Evolutionary conservation across 1,140 invertebrate genomes (phyloP), one percentile per base, ranked within the genome.

Genomic region (Linepithema humile): DNA sequence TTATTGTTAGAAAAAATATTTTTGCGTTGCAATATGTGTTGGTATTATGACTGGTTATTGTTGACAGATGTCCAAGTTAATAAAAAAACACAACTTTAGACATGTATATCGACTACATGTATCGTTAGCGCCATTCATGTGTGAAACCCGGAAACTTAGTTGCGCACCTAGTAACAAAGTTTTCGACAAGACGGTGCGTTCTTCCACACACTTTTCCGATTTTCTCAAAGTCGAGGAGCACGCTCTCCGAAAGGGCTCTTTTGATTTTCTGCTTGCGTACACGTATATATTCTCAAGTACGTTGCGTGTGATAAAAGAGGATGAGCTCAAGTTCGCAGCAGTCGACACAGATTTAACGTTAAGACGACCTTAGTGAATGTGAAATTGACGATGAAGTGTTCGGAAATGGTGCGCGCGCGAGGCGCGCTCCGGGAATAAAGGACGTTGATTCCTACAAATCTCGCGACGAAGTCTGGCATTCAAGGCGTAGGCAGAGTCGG

Each of bases 391-490:
- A 80, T 43, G 64, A 43, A 70, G 38, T 10, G 48, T 57, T 70
- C 3, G 20, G 10, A 48, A 62, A 73, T 17, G 23, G 23, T n/a
- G 62, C n/a, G 40, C 57, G 59, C 15, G 38, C n/a, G 3, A 10
- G 5, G 35, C 55, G 32, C 2, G 23, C 2, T 29, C 2, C 7
- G 38, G 29, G 62, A 3, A 75, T 77, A 75, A 75, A 55, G 23
- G 60, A 77, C 48, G 73, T 55, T 82, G 70, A 82, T 72, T 74
- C 23, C 38, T 45, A 43, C 83, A 84, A 89, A 88, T 89, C 85
- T 85, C 69, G 72, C 38, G 32, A 82, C 40, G 29, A 60, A 85
- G 53, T n/a, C 55, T 80, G 75, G 50, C 85, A 32, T 20, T 45
- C 26, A 29, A 60, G 82, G 87, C 89, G 85, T 88, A 78, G 84